phyloP scores from a whole-genome alignment of 2,888 invertebrate genomes.

The Eustalomyia histrio region DNA sequence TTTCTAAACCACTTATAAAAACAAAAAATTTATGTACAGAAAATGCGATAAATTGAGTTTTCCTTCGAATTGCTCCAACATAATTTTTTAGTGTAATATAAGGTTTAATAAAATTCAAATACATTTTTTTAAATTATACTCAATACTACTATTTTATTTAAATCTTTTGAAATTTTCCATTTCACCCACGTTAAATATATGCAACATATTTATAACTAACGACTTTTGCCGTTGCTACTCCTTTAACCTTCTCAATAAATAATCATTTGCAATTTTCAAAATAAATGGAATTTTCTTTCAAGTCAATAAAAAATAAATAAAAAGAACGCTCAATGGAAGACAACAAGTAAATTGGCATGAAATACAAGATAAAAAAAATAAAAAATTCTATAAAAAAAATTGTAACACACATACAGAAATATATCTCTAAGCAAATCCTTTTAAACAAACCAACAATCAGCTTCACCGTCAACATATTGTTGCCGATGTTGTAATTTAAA shows the following conservation, averaged over 20 bases:
- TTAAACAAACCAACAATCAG: conserved; percentile 39
- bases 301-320: conserved; percentile 16
- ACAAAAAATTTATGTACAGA: too few species aligned
- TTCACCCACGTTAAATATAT: not conserved
- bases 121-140: too few species aligned
- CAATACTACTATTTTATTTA: too few species aligned
- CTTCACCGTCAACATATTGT: conserved; percentile 7
- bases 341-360: conserved; percentile 59
- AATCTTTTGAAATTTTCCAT: not conserved
- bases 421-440: conserved; percentile 50
- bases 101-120: too few species aligned
- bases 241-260: conserved; percentile 45
- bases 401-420: conserved; percentile 17
- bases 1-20: too few species aligned
- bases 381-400: conserved; percentile 20
- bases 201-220: conserved; percentile 16
- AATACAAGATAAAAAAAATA: conserved; percentile 17
- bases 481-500: not conserved
- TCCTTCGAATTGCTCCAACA: too few species aligned
- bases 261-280: conserved; percentile 58
- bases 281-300: conserved; percentile 49
- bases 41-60: too few species aligned
- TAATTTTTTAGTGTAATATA: too few species aligned
- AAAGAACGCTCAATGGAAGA: conserved; percentile 32
- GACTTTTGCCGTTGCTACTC: conserved; percentile 41